Evolutionary conservation across 1,140 invertebrate genomes (phyloP).

Genomic region (Listronotus bonariensis): DNA sequence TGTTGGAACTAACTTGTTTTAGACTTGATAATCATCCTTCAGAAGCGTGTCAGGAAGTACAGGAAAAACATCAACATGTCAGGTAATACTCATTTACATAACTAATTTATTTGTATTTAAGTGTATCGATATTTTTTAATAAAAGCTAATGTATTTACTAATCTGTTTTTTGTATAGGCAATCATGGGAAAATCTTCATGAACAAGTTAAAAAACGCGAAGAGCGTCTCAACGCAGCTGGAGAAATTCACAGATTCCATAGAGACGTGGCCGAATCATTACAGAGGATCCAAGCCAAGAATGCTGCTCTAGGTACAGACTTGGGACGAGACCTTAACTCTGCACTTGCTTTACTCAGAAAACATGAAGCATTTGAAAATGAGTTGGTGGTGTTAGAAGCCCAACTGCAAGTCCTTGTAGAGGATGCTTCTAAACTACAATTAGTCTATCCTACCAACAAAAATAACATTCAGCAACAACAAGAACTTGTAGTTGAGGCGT

Average conservation of each 20-base stretch:
- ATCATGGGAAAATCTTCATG: constrained; percentile 86
- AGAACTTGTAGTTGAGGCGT: constrained; percentile 81
- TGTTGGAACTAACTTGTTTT: constrained; percentile 51
- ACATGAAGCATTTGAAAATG: constrained; percentile 95
- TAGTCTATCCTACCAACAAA: constrained; percentile 90
- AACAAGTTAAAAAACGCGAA: constrained; percentile 84
- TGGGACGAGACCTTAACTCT: constrained; percentile 87
- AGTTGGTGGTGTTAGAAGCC: constrained; percentile 90
- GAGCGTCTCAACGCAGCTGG: constrained; percentile 88
- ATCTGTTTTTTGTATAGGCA: constrained; percentile 59
- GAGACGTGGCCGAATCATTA: constrained; percentile 91
- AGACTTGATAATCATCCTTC: constrained; percentile 43
- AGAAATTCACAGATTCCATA: constrained; percentile 95
- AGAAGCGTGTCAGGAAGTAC: constrained; percentile 46
- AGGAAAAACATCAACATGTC: constrained; percentile 44
- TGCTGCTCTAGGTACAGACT: constrained; percentile 79
- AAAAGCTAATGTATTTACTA: no score
- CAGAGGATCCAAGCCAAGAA: constrained; percentile 89
- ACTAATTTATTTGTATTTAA: constrained; percentile 7
- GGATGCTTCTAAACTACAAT: constrained; percentile 85
- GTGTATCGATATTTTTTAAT: not conserved
- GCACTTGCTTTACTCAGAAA: constrained; percentile 81
- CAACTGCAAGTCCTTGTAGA: constrained; percentile 91
- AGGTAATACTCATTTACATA: constrained; percentile 36
- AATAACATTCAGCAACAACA: constrained; percentile 75